Conservation (phyloP, 2,888 invertebrate species). For the Catotricha subobsoleta region DNA sequence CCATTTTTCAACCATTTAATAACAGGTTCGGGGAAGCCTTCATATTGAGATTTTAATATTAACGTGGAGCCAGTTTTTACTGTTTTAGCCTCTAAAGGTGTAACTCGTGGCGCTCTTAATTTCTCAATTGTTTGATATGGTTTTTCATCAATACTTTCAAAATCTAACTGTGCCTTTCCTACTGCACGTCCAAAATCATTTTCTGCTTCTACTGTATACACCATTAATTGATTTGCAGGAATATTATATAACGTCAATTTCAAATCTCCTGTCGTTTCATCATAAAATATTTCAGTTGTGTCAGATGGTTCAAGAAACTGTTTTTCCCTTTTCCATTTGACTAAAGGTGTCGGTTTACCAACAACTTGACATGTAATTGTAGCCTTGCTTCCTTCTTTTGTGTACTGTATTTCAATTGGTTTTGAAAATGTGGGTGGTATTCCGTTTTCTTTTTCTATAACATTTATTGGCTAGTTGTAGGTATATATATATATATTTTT, state of each 20-base stretch:
- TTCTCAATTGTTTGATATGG: slow-evolving; percentile 28
- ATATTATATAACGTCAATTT: slow-evolving; percentile 41
- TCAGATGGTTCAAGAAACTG: slow-evolving; percentile 41
- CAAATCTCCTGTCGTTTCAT: slow-evolving; percentile 42
- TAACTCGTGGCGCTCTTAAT: slow-evolving; percentile 52
- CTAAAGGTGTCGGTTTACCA: slow-evolving; percentile 48
- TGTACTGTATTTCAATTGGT: slow-evolving; percentile 46
- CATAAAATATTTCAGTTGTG: slow-evolving; percentile 37
- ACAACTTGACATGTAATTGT: slow-evolving; percentile 46
- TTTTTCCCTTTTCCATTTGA: slow-evolving; percentile 50
- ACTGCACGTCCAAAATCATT: slow-evolving; percentile 57
- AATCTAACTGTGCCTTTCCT: slow-evolving; percentile 40
- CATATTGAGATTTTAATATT: slow-evolving; percentile 50
- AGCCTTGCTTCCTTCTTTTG: slow-evolving; percentile 42
- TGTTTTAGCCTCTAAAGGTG: slow-evolving; percentile 58
- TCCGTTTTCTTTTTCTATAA: slow-evolving; percentile 50
- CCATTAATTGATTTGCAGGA: slow-evolving; percentile 41
- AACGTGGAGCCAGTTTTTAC: slow-evolving; percentile 51
- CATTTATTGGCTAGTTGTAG: neutral
- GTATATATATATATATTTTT: neutral
- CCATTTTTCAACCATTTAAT: slow-evolving; percentile 77
- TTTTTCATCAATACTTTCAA: slow-evolving; percentile 23
- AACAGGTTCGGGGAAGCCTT: slow-evolving; percentile 49
- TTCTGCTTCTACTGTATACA: slow-evolving; percentile 50
- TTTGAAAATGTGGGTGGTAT: slow-evolving; percentile 44